Conservation (phyloP, 2,113 vertebrate genomes). For the Clarias magur region DNA sequence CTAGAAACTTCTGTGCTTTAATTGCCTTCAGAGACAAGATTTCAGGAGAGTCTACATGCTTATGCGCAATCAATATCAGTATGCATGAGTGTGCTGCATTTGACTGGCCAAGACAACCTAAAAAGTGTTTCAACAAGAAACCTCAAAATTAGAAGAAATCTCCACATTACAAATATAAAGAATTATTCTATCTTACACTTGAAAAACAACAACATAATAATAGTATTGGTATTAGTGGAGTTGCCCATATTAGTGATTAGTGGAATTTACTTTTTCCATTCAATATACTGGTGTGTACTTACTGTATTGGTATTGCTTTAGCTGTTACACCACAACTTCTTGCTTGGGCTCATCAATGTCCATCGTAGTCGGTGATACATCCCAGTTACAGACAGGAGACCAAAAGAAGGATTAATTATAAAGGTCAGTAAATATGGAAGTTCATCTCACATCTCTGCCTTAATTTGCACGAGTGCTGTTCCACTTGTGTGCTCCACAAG, state of each 20-base stretch:
- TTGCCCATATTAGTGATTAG: background rate
- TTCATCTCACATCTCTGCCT: slow-evolving; percentile 34
- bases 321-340: background rate
- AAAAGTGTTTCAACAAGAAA: background rate
- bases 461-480: slow-evolving; percentile 31
- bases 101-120: background rate
- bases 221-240: background rate
- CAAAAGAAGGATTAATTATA: background rate
- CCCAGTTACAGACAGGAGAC: background rate
- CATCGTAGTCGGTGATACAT: background rate
- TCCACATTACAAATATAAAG: background rate
- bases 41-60: slow-evolving; percentile 1
- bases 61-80: slow-evolving; percentile 52
- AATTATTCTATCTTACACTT: background rate
- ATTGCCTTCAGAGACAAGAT: slow-evolving; percentile 63
- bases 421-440: background rate
- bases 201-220: background rate
- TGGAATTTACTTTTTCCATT: background rate
- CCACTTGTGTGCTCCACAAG: slow-evolving; percentile 45
- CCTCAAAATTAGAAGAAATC: background rate
- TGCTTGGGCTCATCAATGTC: background rate
- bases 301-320: background rate
- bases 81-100: background rate
- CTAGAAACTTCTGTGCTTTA: slow-evolving; percentile 32
- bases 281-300: background rate